Conservation (phyloP, 1,140 invertebrate species). For the Maniola jurtina region DNA sequence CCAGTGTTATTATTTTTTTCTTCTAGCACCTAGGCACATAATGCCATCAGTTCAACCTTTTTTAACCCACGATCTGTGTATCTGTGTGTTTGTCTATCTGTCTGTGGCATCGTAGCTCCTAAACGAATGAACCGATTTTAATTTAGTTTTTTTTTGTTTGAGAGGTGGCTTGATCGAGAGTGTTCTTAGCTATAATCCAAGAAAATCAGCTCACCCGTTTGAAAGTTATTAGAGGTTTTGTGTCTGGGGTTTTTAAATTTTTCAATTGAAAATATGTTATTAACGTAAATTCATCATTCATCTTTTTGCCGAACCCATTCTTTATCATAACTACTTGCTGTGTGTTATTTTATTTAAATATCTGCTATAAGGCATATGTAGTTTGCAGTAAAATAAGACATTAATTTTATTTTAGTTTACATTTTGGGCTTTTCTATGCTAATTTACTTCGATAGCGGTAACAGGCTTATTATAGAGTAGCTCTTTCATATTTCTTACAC, state of each 20-base stretch:
- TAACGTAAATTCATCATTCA: too few relatives aligned
- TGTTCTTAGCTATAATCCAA: too few relatives aligned
- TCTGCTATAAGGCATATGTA: not conserved
- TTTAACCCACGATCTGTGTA: not conserved
- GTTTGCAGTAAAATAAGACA: constrained; percentile 10
- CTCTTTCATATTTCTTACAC: not conserved
- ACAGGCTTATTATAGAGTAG: not conserved
- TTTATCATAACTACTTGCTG: constrained; percentile 1
- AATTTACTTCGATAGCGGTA: not conserved
- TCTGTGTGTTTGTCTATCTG: too few relatives aligned
- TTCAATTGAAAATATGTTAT: too few relatives aligned
- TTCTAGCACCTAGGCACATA: constrained; percentile 4
- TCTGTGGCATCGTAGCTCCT: too few relatives aligned
- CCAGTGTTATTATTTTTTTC: constrained; percentile 54
- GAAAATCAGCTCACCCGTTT: too few relatives aligned
- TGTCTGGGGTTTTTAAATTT: too few relatives aligned
- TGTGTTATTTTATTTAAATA: constrained; percentile 16
- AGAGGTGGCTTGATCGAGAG: too few relatives aligned
- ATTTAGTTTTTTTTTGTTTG: too few relatives aligned
- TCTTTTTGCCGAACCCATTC: not conserved
- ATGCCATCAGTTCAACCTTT: not conserved
- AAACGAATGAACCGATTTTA: too few relatives aligned
- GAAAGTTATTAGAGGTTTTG: too few relatives aligned
- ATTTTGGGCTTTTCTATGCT: constrained; percentile 4
- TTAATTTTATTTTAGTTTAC: constrained; percentile 7